Evolutionary conservation across 2,888 invertebrate species (phyloP).

Genomic region (Campopleginae sp.): DNA sequence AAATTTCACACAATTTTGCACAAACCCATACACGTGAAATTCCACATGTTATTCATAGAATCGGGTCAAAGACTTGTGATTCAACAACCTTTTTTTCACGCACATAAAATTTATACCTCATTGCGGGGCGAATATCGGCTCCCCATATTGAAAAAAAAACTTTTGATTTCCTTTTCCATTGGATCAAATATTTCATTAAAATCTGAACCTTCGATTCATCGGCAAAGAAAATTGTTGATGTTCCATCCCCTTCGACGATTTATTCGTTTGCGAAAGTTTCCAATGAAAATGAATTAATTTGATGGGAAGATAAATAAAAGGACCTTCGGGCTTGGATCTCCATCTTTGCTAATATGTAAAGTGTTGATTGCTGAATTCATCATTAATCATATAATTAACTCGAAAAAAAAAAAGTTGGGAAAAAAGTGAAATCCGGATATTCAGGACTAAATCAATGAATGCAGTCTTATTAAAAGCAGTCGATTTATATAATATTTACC

Average conservation of each 20-base stretch:
- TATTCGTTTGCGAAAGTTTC: neutral
- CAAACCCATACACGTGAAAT: conserved; percentile 7
- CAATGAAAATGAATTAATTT: neutral
- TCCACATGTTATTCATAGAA: conserved; percentile 32
- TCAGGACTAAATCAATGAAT: neutral
- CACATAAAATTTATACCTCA: neutral
- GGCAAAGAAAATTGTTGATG: neutral
- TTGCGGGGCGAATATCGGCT: neutral
- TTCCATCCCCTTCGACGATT: neutral
- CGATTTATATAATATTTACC: conserved; percentile 47
- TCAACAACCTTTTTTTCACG: neutral
- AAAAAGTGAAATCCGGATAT: neutral
- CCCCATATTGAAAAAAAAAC: neutral
- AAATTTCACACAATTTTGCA: conserved; percentile 53
- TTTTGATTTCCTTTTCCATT: neutral
- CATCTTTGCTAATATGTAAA: neutral
- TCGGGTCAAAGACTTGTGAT: conserved; percentile 27
- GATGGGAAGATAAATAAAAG: neutral
- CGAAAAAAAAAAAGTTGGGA: neutral
- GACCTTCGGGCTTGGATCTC: neutral
- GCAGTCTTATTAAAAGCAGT: neutral
- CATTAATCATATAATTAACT: neutral
- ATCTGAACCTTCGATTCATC: neutral
- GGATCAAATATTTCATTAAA: neutral
- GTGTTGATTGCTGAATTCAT: neutral